A percentile compares a stretch with the other conserved stretches of the same genome.
Conservation (phyloP, 2,888 invertebrate species). For the Maniola hyperantus region DNA sequence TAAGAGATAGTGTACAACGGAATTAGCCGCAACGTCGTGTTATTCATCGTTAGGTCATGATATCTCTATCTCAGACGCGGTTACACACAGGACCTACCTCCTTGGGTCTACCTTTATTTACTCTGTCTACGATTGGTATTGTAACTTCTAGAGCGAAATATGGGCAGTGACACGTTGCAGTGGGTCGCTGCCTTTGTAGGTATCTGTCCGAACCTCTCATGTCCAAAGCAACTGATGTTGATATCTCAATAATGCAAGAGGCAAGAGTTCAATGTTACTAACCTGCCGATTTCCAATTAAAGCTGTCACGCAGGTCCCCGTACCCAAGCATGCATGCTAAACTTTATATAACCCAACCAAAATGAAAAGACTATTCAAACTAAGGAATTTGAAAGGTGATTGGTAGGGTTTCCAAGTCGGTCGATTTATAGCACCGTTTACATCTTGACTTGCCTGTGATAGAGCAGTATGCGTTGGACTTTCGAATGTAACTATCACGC, state of each 20-base stretch:
- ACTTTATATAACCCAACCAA: conserved; percentile 16
- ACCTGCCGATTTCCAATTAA: conserved; percentile 38
- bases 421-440: conserved; percentile 48
- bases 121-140: too few species aligned
- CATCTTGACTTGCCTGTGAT: conserved; percentile 60
- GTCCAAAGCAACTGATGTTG: background rate
- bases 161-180: too few species aligned
- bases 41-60: too few species aligned
- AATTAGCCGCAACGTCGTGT: too few species aligned
- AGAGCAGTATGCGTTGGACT: conserved; percentile 74
- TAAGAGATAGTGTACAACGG: too few species aligned
- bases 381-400: conserved; percentile 23
- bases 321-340: conserved; percentile 23
- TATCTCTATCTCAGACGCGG: too few species aligned
- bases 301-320: conserved; percentile 32
- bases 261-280: conserved; percentile 43
- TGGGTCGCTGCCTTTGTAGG: too few species aligned
- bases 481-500: conserved; percentile 67
- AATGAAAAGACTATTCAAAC: conserved; percentile 22
- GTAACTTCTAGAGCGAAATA: too few species aligned
- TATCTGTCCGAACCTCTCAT: background rate
- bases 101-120: too few species aligned
- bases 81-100: too few species aligned
- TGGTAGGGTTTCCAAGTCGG: conserved; percentile 45
- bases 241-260: conserved; percentile 19